Percentiles rank a stretch among this genome's conserved stretches.
These are phyloP conservation scores for Butorides virescens DNA, from an alignment of 2,113 vertebrate species.

Conservation along the genomic window DNA sequence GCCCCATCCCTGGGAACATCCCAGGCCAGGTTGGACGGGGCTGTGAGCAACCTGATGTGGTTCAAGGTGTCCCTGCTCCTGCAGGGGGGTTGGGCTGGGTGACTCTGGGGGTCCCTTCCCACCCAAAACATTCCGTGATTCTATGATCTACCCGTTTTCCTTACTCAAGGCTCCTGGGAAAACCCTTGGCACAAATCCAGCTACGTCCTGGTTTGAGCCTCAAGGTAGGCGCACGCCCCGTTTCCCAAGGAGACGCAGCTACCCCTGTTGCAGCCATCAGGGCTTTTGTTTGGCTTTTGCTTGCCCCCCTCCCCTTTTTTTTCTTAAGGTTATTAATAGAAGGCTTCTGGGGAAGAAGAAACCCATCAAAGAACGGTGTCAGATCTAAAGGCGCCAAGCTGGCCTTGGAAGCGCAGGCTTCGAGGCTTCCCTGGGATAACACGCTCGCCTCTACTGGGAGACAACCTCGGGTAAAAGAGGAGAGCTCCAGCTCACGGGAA, in stretches of 20 bases:
- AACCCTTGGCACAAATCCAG: neutral
- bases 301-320: neutral
- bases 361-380: neutral
- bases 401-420: neutral
- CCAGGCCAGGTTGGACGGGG: too few species aligned
- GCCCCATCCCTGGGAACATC: too few species aligned
- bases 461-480: neutral
- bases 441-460: neutral
- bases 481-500: neutral
- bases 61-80: too few species aligned
- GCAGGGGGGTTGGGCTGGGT: too few species aligned
- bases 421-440: neutral
- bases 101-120: too few species aligned
- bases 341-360: neutral
- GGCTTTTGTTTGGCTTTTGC: too few species aligned
- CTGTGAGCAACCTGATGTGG: too few species aligned
- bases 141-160: neutral
- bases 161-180: neutral
- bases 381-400: neutral
- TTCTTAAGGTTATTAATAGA: neutral
- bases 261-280: neutral
- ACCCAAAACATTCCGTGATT: too few species aligned
- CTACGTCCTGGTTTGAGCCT: fast-evolving
- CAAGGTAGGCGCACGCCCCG: neutral
- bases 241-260: neutral